Evolutionary conservation across 2,797 vertebrate genomes (phyloP).

Genomic region (Meda fulgida): DNA sequence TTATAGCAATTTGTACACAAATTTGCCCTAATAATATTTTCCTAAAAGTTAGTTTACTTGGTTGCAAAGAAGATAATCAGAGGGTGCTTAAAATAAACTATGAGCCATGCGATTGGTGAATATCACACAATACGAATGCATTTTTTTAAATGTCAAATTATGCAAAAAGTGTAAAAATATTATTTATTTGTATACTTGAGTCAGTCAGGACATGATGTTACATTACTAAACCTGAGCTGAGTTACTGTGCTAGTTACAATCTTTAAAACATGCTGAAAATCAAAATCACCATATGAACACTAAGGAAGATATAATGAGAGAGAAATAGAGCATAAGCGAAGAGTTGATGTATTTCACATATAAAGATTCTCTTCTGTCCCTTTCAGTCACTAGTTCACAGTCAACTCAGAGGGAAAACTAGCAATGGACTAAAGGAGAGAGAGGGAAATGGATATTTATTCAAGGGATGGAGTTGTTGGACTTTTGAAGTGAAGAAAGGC

Average conservation of each 20-base stretch:
- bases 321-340: not conserved
- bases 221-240: conserved; percentile 16
- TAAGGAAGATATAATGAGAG: not conserved
- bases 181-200: not conserved
- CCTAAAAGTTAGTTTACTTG: too few species aligned
- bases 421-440: not conserved
- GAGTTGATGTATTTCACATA: not conserved
- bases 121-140: too few species aligned
- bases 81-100: too few species aligned
- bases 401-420: not conserved
- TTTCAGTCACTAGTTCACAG: not conserved
- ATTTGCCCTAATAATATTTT: too few species aligned
- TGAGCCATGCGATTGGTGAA: too few species aligned
- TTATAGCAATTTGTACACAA: too few species aligned
- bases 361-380: not conserved
- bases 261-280: not conserved
- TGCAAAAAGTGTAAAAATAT: too few species aligned
- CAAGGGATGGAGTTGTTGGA: conserved; percentile 45
- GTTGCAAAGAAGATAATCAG: not conserved
- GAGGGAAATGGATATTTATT: conserved; percentile 34
- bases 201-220: not conserved
- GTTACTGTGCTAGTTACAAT: conserved; percentile 8
- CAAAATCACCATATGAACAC: not conserved
- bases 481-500: conserved; percentile 37
- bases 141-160: too few species aligned